Evolutionary conservation across 2,797 vertebrate genomes (phyloP).

Genomic region (Clarias laeviceps): DNA sequence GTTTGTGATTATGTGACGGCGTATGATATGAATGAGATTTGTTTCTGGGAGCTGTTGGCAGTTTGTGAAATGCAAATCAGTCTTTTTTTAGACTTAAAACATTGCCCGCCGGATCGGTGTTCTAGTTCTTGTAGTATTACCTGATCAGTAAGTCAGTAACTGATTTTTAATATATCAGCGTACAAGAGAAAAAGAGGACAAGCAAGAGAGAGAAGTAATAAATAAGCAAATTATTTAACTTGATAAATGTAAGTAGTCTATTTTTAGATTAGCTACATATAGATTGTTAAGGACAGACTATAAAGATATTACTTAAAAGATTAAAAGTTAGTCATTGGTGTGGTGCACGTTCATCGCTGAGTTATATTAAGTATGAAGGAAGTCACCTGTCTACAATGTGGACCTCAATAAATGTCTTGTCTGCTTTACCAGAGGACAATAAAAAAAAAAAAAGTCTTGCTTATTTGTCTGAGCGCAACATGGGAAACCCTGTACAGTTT

Average conservation of each 20-base stretch:
- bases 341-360: background rate
- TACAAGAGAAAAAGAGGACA: background rate
- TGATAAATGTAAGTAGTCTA: background rate
- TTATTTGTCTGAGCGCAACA: conserved; percentile 8
- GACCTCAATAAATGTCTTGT: background rate
- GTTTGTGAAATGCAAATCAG: background rate
- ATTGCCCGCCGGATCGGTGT: background rate
- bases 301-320: background rate
- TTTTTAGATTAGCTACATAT: too few relatives aligned
- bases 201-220: background rate
- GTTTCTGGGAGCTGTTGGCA: background rate
- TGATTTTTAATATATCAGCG: background rate
- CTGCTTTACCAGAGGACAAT: background rate
- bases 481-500: background rate
- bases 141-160: background rate
- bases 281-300: background rate
- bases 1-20: background rate
- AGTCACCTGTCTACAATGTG: background rate
- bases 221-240: background rate
- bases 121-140: background rate
- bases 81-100: background rate
- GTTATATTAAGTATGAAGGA: background rate
- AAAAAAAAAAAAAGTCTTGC: too few relatives aligned
- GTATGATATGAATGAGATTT: background rate
- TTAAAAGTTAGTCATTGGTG: background rate